Evolutionary conservation across 2,888 invertebrate species (phyloP), one percentile per base, ranked within the genome.

Genomic region (Diogma glabrata): DNA sequence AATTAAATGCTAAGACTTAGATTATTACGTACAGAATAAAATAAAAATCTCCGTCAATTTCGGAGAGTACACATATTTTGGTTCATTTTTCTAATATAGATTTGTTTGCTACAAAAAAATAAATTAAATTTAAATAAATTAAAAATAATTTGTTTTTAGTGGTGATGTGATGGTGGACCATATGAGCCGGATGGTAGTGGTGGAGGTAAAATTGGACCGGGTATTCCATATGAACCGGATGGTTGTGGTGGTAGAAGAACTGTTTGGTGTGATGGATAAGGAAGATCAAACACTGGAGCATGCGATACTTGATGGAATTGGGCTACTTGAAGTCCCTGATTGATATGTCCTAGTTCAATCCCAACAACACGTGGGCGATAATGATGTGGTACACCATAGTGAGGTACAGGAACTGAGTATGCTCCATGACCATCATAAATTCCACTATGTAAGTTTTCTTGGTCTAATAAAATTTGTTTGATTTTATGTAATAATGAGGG

Each of bases 321-420:
- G 28, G 86, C 87, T 56, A 86, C 85, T 66, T 87, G 85, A 72
- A 86, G 81, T 57, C 84, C 84, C 60, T 84, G 85, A 63, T 82
- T 81, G 66, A 86, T 81, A 55, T 82, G 84, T 60, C 85, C 86
- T 54, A 87, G 79, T 68, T 84, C 81, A 68, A 86, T 80, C 53
- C 85, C 86, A 58, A 84, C 83, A 52, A 86, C 84, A 60, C 82
- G 78, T 58, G 76, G 73, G 16, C 55, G 59, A 54, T 56, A 53
- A n/a, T n/a, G n/a, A 53, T 67, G 65, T 49, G 82, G 81, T 45
- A 70, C 77, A 51, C 79, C 76, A 66, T 82, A 82, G 57, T 72
- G 72, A 51, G 76, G 70, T 45, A 78, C 77, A 40, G 75, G 74
- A 57, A 75, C 66, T 51, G 67, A 68, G 61, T 72, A 72, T 26